Evolutionary conservation across 2,888 invertebrate genomes (phyloP), one percentile per base, ranked within the genome.

Genomic region (Thyatira batis): DNA sequence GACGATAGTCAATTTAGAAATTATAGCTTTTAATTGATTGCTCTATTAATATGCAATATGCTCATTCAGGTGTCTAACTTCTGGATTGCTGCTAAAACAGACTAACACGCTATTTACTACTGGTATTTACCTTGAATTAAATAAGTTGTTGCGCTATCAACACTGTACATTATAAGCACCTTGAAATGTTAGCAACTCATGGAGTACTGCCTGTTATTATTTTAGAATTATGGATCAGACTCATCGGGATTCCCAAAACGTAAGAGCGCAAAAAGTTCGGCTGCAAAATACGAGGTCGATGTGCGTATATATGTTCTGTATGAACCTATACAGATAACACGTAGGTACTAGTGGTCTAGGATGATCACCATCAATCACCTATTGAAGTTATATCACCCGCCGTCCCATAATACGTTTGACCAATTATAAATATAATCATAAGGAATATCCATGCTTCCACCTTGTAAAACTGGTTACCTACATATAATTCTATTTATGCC

Each of bases 171-270:
- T 48, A 39, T 25, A 27, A 52, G 30, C 46, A 33, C 48, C 50
- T 23, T 44, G 48, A 50, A 10, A 49, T 46, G 46, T 17, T 53
- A 53, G 13, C 5, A 8, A 45, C 20, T 54, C 54, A 33, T 50
- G 52, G 49, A 49, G 50, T 63, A 65, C 51, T 61, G 54, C 52
- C 56, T 44, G 55, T 49, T 57, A 65, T 69, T 68, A 71, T 65
- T 66, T 66, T 60, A 60, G 64, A 65, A 65, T 69, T 72, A 71
- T 61, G 68, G 67, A 75, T 72, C 63, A 69, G 67, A 69, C 69
- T 73, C 73, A 71, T 67, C 70, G 86, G 87, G 69, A 80, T 80
- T 85, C 69, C 86, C 85, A 71, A 80, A 82, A 73, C 63, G 63
- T 48, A 60, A 63, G 57, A 50, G 54, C 53, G 62, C 78, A 85